phyloP scores from a whole-genome alignment of 2,797 vertebrate species.

The Pteronotus mesoamericanus region DNA sequence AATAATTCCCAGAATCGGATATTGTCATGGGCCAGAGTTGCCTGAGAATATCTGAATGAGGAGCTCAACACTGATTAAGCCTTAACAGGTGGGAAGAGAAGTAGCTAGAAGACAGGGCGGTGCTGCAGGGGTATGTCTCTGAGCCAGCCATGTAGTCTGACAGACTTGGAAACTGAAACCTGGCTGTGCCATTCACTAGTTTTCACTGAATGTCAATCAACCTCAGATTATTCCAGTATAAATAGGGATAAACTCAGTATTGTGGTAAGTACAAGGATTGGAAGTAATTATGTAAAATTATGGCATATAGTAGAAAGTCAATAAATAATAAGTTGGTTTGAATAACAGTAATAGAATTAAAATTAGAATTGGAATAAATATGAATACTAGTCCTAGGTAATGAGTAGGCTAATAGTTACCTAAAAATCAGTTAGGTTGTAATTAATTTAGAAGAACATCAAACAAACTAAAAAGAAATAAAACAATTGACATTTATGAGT shows the following conservation, averaged over 20 bases:
- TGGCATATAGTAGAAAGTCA: background rate
- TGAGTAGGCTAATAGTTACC: background rate
- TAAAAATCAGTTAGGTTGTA: background rate
- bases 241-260: background rate
- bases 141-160: background rate
- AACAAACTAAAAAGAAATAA: background rate
- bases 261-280: background rate
- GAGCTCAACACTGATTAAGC: background rate
- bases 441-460: background rate
- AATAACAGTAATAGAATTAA: background rate
- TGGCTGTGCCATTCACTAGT: background rate
- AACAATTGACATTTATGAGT: background rate
- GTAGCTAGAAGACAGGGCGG: background rate
- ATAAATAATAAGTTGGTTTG: background rate
- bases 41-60: background rate
- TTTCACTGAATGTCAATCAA: background rate
- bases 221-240: background rate
- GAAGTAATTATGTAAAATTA: background rate
- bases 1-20: background rate
- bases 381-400: background rate
- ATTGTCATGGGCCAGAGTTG: background rate
- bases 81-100: background rate
- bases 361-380: background rate
- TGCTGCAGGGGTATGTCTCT: accelerated
- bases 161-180: background rate